phyloP scores from a whole-genome alignment of 2,888 invertebrate genomes.

The Graphium colonna region DNA sequence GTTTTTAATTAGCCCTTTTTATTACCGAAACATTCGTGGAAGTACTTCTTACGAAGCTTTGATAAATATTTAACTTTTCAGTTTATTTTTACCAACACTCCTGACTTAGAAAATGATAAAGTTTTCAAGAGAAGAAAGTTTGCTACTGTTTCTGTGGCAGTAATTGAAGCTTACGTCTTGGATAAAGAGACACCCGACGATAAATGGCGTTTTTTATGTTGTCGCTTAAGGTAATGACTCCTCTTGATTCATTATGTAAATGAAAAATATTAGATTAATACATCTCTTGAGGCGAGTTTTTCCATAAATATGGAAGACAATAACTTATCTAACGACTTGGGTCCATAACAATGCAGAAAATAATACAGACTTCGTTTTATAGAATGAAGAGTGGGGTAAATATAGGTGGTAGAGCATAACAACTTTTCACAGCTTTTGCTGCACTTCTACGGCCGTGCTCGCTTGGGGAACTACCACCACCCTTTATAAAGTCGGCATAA shows the following conservation, averaged over 20 bases:
- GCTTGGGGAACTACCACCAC: too few relatives aligned
- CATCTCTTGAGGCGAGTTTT: background rate
- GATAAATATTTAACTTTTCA: conserved; percentile 32
- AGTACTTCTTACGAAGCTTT: too few relatives aligned
- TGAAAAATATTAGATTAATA: background rate
- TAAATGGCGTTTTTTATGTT: conserved; percentile 90
- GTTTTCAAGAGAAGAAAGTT: conserved; percentile 48
- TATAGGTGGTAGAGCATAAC: too few relatives aligned
- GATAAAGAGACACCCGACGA: conserved; percentile 88
- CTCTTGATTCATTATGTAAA: background rate
- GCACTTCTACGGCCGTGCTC: too few relatives aligned
- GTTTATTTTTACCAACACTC: conserved; percentile 61
- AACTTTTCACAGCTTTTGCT: too few relatives aligned
- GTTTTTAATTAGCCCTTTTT: too few relatives aligned
- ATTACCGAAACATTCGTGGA: too few relatives aligned
- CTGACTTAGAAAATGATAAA: conserved; percentile 44
- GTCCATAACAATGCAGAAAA: background rate
- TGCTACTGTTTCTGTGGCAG: conserved; percentile 93
- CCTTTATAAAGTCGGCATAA: too few relatives aligned
- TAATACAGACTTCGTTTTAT: too few relatives aligned
- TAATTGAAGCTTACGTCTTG: conserved; percentile 94
- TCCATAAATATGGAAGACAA: background rate
- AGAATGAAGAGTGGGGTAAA: too few relatives aligned
- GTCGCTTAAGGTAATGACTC: conserved; percentile 89
- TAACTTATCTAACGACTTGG: background rate